A percentile compares a stretch with the other conserved stretches of the same genome.
Evolutionary conservation across 2,113 vertebrate species (phyloP).

Genomic region (Capreolus pygargus): DNA sequence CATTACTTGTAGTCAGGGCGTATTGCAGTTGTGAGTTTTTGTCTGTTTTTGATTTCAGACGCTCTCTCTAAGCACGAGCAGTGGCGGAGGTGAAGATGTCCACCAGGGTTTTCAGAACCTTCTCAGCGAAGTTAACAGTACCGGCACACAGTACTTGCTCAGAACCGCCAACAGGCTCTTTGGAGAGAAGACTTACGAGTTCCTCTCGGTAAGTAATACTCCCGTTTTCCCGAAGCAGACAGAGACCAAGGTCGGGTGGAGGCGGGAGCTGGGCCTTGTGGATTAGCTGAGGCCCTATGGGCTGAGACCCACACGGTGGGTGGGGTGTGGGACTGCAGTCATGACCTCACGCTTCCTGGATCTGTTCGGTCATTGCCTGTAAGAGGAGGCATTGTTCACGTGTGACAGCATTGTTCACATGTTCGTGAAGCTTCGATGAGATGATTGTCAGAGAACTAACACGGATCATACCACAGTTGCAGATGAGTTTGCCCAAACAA

Average conservation of each 20-base stretch:
- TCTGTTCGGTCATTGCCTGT: no score
- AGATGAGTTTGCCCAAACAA: neutral
- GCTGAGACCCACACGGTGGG: no score
- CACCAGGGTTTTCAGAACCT: slow-evolving; percentile 85
- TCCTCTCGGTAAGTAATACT: slow-evolving; percentile 84
- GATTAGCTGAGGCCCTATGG: accelerated
- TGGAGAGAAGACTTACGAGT: slow-evolving; percentile 85
- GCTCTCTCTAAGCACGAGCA: slow-evolving; percentile 81
- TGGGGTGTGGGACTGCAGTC: no score
- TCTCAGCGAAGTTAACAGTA: slow-evolving; percentile 85
- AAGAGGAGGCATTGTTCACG: no score
- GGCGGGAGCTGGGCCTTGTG: accelerated
- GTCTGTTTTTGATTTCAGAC: slow-evolving; percentile 77
- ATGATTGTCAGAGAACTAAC: neutral
- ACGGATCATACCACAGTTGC: neutral
- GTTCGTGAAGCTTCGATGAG: neutral
- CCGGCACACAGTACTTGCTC: slow-evolving; percentile 84
- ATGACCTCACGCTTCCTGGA: no score
- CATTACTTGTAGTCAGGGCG: neutral
- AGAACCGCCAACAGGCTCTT: slow-evolving; percentile 91
- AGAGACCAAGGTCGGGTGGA: accelerated
- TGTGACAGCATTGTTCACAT: neutral
- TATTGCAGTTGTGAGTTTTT: neutral
- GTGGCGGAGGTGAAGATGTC: slow-evolving; percentile 65
- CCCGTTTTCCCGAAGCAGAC: neutral